Base-by-base conservation (phyloP, 1,140 invertebrate genomes). In the Papilio polytes region DNA sequence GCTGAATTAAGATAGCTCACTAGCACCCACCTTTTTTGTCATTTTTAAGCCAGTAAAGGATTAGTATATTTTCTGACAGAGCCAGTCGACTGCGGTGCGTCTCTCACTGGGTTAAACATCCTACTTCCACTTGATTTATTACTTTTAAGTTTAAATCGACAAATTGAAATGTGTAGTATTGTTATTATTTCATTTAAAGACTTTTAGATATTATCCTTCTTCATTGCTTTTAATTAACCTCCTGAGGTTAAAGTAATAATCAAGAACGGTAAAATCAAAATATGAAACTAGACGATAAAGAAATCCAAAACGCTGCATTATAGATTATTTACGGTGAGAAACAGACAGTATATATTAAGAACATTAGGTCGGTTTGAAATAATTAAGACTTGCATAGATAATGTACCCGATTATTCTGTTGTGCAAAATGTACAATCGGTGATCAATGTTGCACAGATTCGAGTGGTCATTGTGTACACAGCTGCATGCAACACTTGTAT, bases 371-470 rank as follows among this genome's bases (percentile, higher is more conserved):
- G 10, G 41, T 74, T 74, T 74, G 36, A 74, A 74, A 74, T 74
- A 46, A 74, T 74, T 74, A 74, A 74, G 72, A 22, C 36, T 48
- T n/a, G 72, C 72, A 48, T 74, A 74, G 74, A 74, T 74, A 74
- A 74, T 74, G 20, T 10, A 20, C 13, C 41, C 46, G 74, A 74
- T 74, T 74, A 22, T 74, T 26, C 20, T 46, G 74, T 74, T 74
- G 74, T 48, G 74, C 22, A 74, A 74, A 74, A 74, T 70, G 13
- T 15, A 13, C 73, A 74, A 46, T 74, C 73, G 0, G 73, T 22
- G 36, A 22, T 46, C 20, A 44, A 46, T 46, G 20, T 36, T 56
- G 51, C n/a, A 53, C 18, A 63, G 12, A 26, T 13, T 13, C 3
- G 22, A 63, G 22, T 6, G 22, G 59, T 26, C 20, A 13, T 63